phyloP scores from a whole-genome alignment of 2,888 invertebrate species.

The Agriotes lineatus region DNA sequence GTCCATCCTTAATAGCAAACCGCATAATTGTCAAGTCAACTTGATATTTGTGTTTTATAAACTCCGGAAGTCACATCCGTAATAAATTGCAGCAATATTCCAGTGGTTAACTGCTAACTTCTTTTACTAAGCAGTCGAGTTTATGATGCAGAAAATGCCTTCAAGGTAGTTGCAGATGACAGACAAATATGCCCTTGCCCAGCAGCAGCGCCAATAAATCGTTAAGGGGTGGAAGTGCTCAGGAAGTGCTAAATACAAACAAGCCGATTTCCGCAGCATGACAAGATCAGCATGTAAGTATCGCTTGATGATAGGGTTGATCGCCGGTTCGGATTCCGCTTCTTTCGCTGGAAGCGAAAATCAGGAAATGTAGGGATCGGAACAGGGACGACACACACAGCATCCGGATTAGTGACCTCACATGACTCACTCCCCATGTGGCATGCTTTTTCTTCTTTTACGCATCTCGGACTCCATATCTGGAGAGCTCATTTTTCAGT shows the following conservation, averaged over 20 bases:
- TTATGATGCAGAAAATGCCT: too few species aligned
- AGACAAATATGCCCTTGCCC: too few species aligned
- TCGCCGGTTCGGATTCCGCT: slow-evolving; percentile 23
- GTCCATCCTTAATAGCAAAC: too few species aligned
- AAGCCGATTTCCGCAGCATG: neutral
- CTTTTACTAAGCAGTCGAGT: too few species aligned
- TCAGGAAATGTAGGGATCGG: slow-evolving; percentile 32
- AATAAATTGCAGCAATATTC: too few species aligned
- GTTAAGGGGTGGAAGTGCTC: too few species aligned
- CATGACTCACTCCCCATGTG: slow-evolving; percentile 36
- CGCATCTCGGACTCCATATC: slow-evolving; percentile 15
- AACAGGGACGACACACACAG: slow-evolving; percentile 32
- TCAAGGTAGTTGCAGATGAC: too few species aligned
- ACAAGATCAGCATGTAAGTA: neutral
- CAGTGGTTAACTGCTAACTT: too few species aligned
- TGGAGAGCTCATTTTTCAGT: slow-evolving; percentile 25
- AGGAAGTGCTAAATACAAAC: neutral
- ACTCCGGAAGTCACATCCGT: too few species aligned
- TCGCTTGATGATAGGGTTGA: slow-evolving; percentile 11
- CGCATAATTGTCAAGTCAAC: too few species aligned
- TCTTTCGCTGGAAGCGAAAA: slow-evolving; percentile 25
- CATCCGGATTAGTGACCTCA: slow-evolving; percentile 41
- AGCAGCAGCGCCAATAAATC: too few species aligned
- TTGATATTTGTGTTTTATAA: too few species aligned
- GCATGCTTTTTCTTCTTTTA: slow-evolving; percentile 27